phyloP scores from a whole-genome alignment of 2,113 vertebrate genomes.

The Progne subis region DNA sequence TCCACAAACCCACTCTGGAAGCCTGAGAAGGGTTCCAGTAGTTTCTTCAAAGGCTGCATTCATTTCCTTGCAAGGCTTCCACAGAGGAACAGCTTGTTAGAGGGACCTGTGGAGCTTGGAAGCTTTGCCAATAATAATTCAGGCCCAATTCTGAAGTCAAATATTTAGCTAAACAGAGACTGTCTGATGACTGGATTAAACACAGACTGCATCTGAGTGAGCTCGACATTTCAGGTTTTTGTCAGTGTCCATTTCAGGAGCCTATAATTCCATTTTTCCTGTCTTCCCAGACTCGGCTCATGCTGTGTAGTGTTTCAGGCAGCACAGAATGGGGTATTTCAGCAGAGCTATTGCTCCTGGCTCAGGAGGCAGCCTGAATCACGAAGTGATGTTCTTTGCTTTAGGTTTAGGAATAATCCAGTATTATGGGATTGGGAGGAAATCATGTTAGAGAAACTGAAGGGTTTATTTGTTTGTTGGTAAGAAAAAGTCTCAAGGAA shows the following conservation, averaged over 20 bases:
- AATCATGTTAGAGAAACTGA: not conserved
- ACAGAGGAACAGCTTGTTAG: slow-evolving; percentile 56
- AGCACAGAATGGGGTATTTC: not conserved
- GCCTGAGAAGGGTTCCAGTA: not conserved
- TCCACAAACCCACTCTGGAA: slow-evolving; percentile 19
- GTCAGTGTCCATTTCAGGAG: slow-evolving; percentile 8
- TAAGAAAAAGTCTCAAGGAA: not conserved
- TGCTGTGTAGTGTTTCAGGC: not conserved
- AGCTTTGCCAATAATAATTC: slow-evolving; percentile 60
- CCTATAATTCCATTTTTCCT: not conserved
- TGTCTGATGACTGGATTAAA: slow-evolving; percentile 54
- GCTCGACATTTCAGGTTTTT: not conserved
- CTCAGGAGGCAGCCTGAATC: not conserved
- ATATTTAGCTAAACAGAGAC: slow-evolving; percentile 61
- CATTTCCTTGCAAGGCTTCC: slow-evolving; percentile 30
- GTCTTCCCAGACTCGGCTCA: not conserved
- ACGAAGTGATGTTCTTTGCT: not conserved
- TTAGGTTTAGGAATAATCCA: not conserved
- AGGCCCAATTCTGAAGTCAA: slow-evolving; percentile 41
- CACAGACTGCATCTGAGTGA: slow-evolving; percentile 14
- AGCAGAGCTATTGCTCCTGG: not conserved
- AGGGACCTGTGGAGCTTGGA: slow-evolving; percentile 38
- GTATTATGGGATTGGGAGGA: not conserved
- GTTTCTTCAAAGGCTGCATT: slow-evolving; percentile 61
- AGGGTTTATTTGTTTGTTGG: not conserved